These are phyloP conservation scores for Stigmatopora nigra DNA, from an alignment of 2,113 vertebrate species.

Conservation along the genomic window DNA sequence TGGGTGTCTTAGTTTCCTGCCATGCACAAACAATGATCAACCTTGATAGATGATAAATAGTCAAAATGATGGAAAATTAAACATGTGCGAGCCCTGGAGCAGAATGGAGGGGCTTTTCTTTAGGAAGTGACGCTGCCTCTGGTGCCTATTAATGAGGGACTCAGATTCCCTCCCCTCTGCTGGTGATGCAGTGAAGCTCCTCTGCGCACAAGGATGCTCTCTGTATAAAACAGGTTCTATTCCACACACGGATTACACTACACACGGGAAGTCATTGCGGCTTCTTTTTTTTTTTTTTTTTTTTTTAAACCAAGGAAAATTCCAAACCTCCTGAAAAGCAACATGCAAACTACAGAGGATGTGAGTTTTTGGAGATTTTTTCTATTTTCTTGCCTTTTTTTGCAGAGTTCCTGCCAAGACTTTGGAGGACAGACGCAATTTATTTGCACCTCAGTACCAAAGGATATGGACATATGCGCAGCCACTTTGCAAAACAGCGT, in stretches of 20 bases:
- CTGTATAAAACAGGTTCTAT: conserved; percentile 68
- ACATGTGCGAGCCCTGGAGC: conserved; percentile 37
- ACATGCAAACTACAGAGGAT: conserved; percentile 49
- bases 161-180: conserved; percentile 38
- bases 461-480: conserved; percentile 90
- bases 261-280: conserved; percentile 33
- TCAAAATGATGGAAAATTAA: conserved; percentile 48
- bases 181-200: conserved; percentile 64
- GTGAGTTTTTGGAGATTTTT: conserved; percentile 70
- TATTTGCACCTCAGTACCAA: conserved; percentile 93
- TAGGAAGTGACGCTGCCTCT: conserved; percentile 45
- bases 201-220: conserved; percentile 58
- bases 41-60: conserved; percentile 49
- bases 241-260: conserved; percentile 47
- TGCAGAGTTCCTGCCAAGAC: conserved; percentile 72
- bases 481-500: conserved; percentile 81
- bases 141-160: conserved; percentile 40
- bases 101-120: conserved; percentile 42
- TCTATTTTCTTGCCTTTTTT: conserved; percentile 63
- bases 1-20: conserved; percentile 13
- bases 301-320: conserved; percentile 1
- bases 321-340: conserved; percentile 5
- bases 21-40: conserved; percentile 30
- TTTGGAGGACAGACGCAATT: conserved; percentile 88
- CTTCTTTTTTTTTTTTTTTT: neutral